Conservation (phyloP, 1,140 invertebrate genomes). For the Bilobella aurantiaca region DNA sequence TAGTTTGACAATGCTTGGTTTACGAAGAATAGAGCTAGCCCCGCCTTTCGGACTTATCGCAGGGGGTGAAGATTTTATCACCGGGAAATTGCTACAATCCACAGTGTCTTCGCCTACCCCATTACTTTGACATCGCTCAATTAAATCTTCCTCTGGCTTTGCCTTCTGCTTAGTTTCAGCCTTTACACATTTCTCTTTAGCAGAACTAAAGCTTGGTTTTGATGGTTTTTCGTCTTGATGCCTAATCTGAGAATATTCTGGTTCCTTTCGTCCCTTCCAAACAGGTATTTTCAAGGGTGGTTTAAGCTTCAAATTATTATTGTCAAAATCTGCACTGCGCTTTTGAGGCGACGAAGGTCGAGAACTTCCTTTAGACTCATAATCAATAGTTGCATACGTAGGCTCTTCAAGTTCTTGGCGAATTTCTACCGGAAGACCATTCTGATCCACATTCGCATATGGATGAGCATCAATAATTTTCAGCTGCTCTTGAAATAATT, state of each 20-base stretch:
- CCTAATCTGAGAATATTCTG: too few relatives aligned
- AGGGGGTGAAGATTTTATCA: not conserved
- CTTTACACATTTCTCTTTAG: too few relatives aligned
- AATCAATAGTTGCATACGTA: slow-evolving; percentile 34
- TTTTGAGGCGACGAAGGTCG: slow-evolving; percentile 5
- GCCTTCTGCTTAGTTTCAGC: too few relatives aligned
- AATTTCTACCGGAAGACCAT: slow-evolving; percentile 41
- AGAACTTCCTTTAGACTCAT: not conserved
- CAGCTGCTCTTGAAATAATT: slow-evolving; percentile 48
- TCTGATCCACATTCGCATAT: slow-evolving; percentile 48
- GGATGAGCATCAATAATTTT: slow-evolving; percentile 49
- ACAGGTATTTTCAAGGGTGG: too few relatives aligned
- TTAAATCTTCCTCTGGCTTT: too few relatives aligned
- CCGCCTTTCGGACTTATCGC: not conserved
- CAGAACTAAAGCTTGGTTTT: too few relatives aligned
- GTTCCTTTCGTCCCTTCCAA: too few relatives aligned
- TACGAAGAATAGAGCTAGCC: slow-evolving; percentile 33
- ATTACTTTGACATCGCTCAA: too few relatives aligned
- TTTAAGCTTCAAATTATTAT: too few relatives aligned
- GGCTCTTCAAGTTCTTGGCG: slow-evolving; percentile 36
- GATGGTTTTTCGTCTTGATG: too few relatives aligned
- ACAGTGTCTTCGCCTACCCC: slow-evolving; percentile 5
- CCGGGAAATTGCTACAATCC: slow-evolving; percentile 20
- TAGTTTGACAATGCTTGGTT: slow-evolving; percentile 43
- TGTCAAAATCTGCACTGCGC: too few relatives aligned